Conservation (phyloP, 2,113 vertebrate genomes). For the Pseudorectes ferrugineus region DNA sequence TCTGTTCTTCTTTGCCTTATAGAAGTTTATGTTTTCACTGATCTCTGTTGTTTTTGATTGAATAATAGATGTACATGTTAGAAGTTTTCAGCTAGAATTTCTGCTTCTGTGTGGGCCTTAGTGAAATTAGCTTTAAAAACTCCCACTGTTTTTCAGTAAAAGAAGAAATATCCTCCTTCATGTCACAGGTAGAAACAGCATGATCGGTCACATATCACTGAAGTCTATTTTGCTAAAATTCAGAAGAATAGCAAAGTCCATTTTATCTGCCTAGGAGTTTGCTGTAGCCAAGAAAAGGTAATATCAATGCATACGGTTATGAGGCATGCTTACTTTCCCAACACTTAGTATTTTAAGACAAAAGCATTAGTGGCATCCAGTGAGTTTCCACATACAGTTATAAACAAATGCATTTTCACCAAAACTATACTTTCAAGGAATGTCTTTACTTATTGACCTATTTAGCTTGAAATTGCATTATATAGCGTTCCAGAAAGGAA, state of each 20-base stretch:
- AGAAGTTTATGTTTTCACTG: neutral
- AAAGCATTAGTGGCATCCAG: neutral
- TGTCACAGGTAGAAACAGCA: neutral
- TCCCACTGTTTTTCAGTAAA: neutral
- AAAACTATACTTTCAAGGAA: neutral
- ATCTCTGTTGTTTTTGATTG: neutral
- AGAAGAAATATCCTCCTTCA: neutral
- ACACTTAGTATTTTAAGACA: neutral
- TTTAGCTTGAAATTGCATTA: neutral
- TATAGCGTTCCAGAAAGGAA: neutral
- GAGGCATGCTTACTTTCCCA: neutral
- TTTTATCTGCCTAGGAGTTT: neutral
- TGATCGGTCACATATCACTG: neutral
- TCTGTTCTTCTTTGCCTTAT: neutral
- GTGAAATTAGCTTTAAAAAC: neutral
- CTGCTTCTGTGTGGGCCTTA: neutral
- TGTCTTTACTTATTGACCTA: neutral
- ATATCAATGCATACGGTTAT: neutral
- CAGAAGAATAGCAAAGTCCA: neutral
- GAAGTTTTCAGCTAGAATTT: neutral
- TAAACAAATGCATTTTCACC: neutral
- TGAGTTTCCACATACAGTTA: neutral
- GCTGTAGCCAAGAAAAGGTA: neutral
- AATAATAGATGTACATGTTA: neutral
- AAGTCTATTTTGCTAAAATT: neutral